Evolutionary conservation across 2,113 vertebrate species (phyloP), one percentile per base, ranked within the genome.

Genomic region (Cettia cetti): DNA sequence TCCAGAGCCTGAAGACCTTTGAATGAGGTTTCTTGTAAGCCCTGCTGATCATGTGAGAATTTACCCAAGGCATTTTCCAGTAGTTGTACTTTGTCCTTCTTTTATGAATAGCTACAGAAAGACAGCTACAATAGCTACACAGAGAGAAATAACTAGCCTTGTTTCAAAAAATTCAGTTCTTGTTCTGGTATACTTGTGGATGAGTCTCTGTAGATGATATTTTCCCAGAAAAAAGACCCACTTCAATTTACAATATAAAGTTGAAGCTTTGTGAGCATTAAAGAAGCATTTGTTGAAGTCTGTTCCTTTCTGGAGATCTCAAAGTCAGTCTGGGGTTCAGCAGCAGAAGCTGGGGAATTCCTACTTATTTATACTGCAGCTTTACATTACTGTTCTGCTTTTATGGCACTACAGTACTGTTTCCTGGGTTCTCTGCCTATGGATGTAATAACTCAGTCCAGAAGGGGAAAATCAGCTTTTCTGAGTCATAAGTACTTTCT

Each of bases 381-480:
- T 84, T 86, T 6, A 11, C 8, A 13, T 92, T 19, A 5, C 26
- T 35, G 15, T 60, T 82, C 11, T 92, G 20, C 39, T 90, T 75
- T 18, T 50, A 18, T 33, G 63, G 31, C 31, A 57, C 17, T 57
- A 5, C 22, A 65, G 3, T 40, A 5, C 16, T 76, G 31, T 19
- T 82, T 40, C n/a, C 26, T 76, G 0, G 2, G 1, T 75, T 86
- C 7, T 52, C 11, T 1, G 15, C 37, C 21, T 49, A 1, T 31
- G 22, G 19, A 33, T 40, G 33, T 59, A 47, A 15, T 37, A 75
- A 61, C 19, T 47, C n/a, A 39, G 17, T 31, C 40, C 59, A 28
- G 30, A 64, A 80, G 45, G 31, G 74, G 47, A 53, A 37, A 37
- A 27, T 27, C 9, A 11, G 30, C 23, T 74, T 17, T 45, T 60